Conservation (phyloP, 2,888 invertebrate species). For the Caenorhabditis sp. region DNA sequence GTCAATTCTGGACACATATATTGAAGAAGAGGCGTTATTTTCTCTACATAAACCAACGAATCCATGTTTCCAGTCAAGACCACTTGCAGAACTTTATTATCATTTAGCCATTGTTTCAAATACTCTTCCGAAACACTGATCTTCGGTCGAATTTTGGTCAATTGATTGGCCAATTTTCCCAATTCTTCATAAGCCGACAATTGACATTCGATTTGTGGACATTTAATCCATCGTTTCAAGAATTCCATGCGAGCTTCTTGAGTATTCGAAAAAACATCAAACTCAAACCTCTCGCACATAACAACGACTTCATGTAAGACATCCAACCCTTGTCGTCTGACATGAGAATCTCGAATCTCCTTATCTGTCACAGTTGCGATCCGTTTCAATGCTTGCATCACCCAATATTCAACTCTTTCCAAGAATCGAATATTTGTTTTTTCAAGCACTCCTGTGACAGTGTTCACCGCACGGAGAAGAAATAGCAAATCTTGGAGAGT, state of each 20-base stretch:
- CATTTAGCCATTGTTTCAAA: constrained; percentile 38
- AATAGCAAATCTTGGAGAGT: constrained; percentile 22
- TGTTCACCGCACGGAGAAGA: constrained; percentile 17
- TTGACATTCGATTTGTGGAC: constrained; percentile 39
- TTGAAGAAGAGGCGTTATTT: constrained; percentile 74
- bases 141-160: constrained; percentile 17
- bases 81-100: constrained; percentile 41
- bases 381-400: constrained; percentile 16
- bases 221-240: constrained; percentile 36
- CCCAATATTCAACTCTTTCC: constrained; percentile 17
- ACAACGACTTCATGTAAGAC: constrained; percentile 21
- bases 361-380: constrained; percentile 26
- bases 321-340: constrained; percentile 29
- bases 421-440: constrained; percentile 14
- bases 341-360: constrained; percentile 27
- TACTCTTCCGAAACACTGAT: constrained; percentile 26
- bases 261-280: neutral
- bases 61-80: constrained; percentile 72
- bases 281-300: constrained; percentile 24
- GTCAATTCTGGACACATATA: constrained; percentile 74
- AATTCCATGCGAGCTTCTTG: constrained; percentile 21
- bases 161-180: constrained; percentile 26
- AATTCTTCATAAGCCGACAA: constrained; percentile 36
- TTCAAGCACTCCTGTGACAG: constrained; percentile 14
- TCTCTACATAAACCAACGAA: constrained; percentile 75